A percentile compares a stretch with the other conserved stretches of the same genome.
phyloP scores from a whole-genome alignment of 2,113 vertebrate genomes.

The Vulpes vulpes region DNA sequence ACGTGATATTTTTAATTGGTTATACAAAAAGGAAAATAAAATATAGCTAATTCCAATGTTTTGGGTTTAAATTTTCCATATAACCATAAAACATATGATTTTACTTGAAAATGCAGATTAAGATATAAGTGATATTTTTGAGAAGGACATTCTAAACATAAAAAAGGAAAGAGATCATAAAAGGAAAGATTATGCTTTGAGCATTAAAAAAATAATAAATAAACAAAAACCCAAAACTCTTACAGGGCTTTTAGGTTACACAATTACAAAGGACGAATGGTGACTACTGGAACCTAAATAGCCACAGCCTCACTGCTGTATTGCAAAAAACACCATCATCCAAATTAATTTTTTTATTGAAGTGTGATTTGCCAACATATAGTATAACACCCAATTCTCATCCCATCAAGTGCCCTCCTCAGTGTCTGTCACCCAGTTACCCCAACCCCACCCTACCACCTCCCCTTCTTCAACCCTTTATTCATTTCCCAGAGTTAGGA shows the following conservation, averaged over 20 bases:
- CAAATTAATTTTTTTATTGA: not conserved
- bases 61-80: not conserved
- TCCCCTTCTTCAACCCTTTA: no score
- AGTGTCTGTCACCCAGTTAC: no score
- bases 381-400: no score
- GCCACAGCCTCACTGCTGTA: not conserved
- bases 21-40: conserved; percentile 45
- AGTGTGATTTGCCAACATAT: no score
- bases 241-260: not conserved
- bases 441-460: no score
- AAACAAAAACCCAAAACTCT: not conserved
- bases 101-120: conserved; percentile 5
- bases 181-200: not conserved
- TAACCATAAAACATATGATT: not conserved
- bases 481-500: no score
- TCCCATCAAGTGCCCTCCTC: no score
- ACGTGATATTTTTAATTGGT: not conserved
- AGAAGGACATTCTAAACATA: not conserved
- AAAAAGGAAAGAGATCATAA: not conserved
- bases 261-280: not conserved
- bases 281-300: not conserved
- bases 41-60: not conserved
- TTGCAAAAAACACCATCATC: not conserved
- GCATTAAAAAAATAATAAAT: not conserved
- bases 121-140: not conserved